These are phyloP conservation scores for Lophochroa leadbeateri DNA, from an alignment of 2,113 vertebrate genomes.

Conservation along the genomic window DNA sequence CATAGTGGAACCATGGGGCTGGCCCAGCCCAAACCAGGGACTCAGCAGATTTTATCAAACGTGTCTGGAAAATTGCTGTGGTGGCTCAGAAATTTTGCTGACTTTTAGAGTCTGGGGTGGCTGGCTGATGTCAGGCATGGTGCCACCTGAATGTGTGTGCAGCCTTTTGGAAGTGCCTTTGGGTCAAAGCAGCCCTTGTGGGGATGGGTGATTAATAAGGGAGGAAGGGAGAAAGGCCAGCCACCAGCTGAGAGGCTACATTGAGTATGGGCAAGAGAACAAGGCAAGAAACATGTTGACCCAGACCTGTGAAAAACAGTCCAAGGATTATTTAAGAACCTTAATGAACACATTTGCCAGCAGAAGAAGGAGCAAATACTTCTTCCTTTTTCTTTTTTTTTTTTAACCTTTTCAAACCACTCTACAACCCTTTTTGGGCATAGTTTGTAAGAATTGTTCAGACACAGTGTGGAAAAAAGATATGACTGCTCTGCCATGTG, in stretches of 20 bases:
- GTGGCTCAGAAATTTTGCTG: background rate
- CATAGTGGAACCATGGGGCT: background rate
- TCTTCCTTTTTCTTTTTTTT: background rate
- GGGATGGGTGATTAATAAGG: background rate
- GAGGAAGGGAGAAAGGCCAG: background rate
- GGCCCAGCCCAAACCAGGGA: background rate
- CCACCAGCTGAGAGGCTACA: background rate
- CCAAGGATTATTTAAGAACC: background rate
- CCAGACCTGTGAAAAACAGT: background rate
- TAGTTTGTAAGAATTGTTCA: background rate
- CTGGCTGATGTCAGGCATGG: background rate
- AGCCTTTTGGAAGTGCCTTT: background rate
- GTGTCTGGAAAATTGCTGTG: background rate
- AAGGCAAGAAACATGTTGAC: background rate
- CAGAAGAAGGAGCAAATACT: background rate
- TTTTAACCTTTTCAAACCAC: background rate
- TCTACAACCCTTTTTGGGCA: background rate
- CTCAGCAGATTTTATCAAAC: rapidly evolving
- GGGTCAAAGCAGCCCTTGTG: background rate
- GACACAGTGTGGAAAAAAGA: background rate
- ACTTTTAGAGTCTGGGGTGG: background rate
- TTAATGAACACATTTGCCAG: background rate
- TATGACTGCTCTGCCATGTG: background rate
- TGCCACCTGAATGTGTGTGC: background rate
- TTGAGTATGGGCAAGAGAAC: rapidly evolving